A percentile compares a stretch with the other conserved stretches of the same genome.
Conservation (phyloP, 2,888 invertebrate species). For the Platycheirus albimanus region DNA sequence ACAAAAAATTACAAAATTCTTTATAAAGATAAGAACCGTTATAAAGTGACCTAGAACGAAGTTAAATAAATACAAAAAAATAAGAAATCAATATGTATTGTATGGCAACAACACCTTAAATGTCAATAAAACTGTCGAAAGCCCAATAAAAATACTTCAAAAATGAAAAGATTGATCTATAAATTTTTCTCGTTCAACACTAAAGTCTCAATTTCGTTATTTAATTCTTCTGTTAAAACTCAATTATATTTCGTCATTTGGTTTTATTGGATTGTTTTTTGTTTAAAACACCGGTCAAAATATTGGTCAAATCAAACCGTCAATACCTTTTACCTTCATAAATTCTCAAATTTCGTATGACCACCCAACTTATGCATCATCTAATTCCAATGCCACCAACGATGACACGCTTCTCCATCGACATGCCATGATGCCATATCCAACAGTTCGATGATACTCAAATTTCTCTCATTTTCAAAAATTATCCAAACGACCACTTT, state of each 20-base stretch:
- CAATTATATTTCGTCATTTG: neutral
- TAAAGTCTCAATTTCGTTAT: conserved; percentile 3
- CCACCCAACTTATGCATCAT: conserved; percentile 21
- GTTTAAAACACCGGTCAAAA: neutral
- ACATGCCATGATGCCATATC: no score
- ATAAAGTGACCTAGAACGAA: no score
- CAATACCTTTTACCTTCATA: conserved; percentile 23
- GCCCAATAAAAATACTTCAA: no score
- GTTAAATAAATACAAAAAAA: no score
- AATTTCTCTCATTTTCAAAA: conserved; percentile 22
- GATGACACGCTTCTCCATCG: no score
- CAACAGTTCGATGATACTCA: conserved; percentile 14
- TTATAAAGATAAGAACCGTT: no score
- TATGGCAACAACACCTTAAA: no score
- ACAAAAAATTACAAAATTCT: no score
- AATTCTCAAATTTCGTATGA: conserved; percentile 46
- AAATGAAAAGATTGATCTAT: neutral
- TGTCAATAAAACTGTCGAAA: no score
- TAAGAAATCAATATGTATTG: no score
- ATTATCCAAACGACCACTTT: neutral
- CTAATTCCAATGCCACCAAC: conserved; percentile 33
- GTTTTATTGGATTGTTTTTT: neutral
- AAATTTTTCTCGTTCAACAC: neutral
- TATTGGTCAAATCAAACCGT: conserved; percentile 23
- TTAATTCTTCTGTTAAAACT: neutral